Evolutionary conservation across 1,140 invertebrate genomes (phyloP), one percentile per base, ranked within the genome.

Genomic region (Helicoverpa zea): DNA sequence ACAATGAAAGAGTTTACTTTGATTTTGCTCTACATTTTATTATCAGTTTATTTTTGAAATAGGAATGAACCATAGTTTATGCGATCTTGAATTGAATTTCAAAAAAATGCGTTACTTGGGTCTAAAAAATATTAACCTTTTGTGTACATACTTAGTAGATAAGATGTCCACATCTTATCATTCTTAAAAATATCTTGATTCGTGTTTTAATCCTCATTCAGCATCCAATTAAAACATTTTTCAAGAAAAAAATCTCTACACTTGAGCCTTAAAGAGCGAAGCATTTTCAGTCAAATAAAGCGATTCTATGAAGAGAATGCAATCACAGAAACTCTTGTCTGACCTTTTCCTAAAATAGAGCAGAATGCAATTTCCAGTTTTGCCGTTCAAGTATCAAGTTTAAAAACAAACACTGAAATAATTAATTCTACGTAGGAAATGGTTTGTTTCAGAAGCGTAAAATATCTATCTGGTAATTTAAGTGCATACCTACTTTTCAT

Each of bases 341-440:
- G 64, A 68, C 64, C 64, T 68, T 68, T 68, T 18, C 10, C 43
- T 51, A 23, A 68, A 68, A 68, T 68, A 68, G 43, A 23, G 47
- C 35, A n/a, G n/a, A 23, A 68, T 10, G 43, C 64, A 68, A 68
- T 68, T 23, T 49, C 64, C 3, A 68, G 23, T 43, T 13, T 43
- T n/a, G 12, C 49, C 12, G 43, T 23, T 49, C 35, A 43, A 49
- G 12, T 58, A 18, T 18, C 18, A 58, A 58, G 18, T 58, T 16
- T 7, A 3, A 49, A 49, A 68, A 2, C 4, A 23, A n/a, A 10
- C 12, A n/a, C 30, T 68, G 43, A 49, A 49, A 49, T 49, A 5
- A 12, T 49, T 43, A 43, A 43, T 43, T 43, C 35, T 7, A 7
- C 35, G 5, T 43, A 7, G 35, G 35, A 43, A 43, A 43, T 43